These are phyloP conservation scores for Otolemur garnettii DNA, from an alignment of 2,113 vertebrate species.

Conservation along the genomic window DNA sequence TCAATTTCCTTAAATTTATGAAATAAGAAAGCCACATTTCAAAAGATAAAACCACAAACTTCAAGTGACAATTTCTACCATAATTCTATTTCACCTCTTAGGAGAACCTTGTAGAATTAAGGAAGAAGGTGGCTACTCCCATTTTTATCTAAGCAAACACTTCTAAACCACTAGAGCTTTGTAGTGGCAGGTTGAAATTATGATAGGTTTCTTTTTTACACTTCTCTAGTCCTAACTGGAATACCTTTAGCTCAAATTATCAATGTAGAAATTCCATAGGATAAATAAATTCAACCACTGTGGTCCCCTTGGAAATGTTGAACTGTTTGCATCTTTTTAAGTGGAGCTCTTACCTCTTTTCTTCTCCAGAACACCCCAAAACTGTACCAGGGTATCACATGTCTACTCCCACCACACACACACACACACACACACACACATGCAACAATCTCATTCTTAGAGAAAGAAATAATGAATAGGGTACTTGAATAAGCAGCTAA, in stretches of 20 bases:
- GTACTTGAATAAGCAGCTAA: slow-evolving; percentile 72
- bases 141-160: not conserved
- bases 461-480: slow-evolving; percentile 48
- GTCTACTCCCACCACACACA: no score
- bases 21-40: slow-evolving; percentile 24
- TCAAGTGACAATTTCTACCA: not conserved
- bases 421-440: not conserved
- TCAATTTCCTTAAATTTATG: not conserved
- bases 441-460: slow-evolving; percentile 6
- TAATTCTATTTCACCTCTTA: not conserved
- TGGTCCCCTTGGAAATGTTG: not conserved
- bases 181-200: not conserved
- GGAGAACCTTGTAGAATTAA: not conserved
- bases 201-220: not conserved
- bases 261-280: not conserved
- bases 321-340: not conserved
- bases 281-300: not conserved
- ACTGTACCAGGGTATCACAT: not conserved
- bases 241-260: not conserved
- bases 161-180: not conserved
- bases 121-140: not conserved
- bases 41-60: slow-evolving; percentile 1
- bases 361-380: not conserved
- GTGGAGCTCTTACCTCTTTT: not conserved
- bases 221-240: not conserved